Evolutionary conservation across 2,113 vertebrate species (phyloP).

Genomic region (Entelurus aequoreus): DNA sequence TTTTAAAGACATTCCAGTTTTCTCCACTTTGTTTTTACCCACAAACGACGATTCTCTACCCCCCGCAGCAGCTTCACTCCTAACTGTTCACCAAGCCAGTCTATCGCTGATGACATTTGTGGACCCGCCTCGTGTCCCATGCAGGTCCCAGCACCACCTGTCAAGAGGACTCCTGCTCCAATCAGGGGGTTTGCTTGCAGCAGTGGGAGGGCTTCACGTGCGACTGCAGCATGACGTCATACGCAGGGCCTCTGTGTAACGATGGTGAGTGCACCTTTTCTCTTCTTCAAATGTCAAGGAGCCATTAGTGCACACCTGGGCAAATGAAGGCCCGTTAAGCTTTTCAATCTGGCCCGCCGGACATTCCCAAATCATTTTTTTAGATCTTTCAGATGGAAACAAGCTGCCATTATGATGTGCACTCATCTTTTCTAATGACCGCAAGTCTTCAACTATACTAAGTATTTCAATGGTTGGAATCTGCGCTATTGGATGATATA

Average conservation of each 20-base stretch:
- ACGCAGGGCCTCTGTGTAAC: conserved; percentile 91
- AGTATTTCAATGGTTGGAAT: too few relatives aligned
- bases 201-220: conserved; percentile 99
- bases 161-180: conserved; percentile 96
- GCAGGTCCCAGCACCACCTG: conserved; percentile 96
- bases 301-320: too few relatives aligned
- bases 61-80: not conserved
- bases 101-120: not conserved
- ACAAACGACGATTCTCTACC: not conserved
- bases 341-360: too few relatives aligned
- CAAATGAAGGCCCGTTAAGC: too few relatives aligned
- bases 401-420: too few relatives aligned
- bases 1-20: conserved; percentile 25
- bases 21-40: conserved; percentile 4
- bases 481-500: too few relatives aligned
- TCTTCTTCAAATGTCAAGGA: not conserved
- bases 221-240: conserved; percentile 98
- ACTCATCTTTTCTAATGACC: too few relatives aligned
- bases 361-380: too few relatives aligned
- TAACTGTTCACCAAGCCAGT: too few relatives aligned
- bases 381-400: too few relatives aligned
- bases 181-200: conserved; percentile 97
- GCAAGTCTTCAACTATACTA: too few relatives aligned
- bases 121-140: conserved; percentile 20
- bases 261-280: conserved; percentile 79